A percentile compares a stretch with the other conserved stretches of the same genome.
Conservation (phyloP, 2,113 vertebrate species). For the Centropristis striata region DNA sequence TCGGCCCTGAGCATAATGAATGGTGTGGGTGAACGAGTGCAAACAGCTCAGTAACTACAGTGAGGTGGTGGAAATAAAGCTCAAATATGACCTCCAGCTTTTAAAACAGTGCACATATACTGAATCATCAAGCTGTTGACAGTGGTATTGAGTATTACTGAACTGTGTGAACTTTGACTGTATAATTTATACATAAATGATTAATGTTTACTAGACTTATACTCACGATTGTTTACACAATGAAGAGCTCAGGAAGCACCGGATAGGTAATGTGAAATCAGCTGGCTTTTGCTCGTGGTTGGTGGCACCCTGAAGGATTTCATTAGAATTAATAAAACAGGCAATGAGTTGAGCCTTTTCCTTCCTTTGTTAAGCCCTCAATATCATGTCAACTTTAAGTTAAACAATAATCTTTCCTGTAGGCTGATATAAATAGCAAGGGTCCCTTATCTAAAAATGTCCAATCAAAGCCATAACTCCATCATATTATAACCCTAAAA, state of each 20-base stretch:
- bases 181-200: not conserved
- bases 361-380: not conserved
- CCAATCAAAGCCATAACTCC: no score
- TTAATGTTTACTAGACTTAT: not conserved
- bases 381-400: not conserved
- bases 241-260: not conserved
- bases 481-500: no score
- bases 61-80: not conserved
- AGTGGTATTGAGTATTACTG: not conserved
- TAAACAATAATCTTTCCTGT: not conserved
- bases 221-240: not conserved
- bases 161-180: not conserved
- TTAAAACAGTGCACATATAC: not conserved
- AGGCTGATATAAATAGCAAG: not conserved
- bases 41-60: conserved; percentile 11
- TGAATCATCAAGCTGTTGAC: not conserved
- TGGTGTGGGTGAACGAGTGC: conserved; percentile 3
- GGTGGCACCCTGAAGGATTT: not conserved
- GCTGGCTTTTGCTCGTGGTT: not conserved
- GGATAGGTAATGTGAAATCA: not conserved
- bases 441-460: not conserved
- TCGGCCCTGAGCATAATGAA: conserved; percentile 33
- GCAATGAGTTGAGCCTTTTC: not conserved
- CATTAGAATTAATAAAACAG: not conserved
- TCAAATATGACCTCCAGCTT: conserved; percentile 3